A percentile compares a stretch with the other conserved stretches of the same genome.
Evolutionary conservation across 2,888 invertebrate genomes (phyloP).

Genomic region (Poecilobothrus nobilitatus): DNA sequence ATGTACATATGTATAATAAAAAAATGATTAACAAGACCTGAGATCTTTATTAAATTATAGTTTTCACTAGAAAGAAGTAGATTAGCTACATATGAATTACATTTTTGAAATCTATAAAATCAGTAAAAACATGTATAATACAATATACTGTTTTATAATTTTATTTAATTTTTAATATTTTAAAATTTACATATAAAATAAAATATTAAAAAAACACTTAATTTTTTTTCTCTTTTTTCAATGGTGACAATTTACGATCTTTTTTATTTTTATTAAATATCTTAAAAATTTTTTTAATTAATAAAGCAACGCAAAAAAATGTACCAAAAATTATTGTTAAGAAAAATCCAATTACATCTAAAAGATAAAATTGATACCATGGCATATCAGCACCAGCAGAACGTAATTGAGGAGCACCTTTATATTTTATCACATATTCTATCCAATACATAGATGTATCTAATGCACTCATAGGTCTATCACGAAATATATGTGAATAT

Average conservation of each 20-base stretch:
- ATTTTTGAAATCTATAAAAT: no score
- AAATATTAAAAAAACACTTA: neutral
- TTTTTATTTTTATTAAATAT: neutral
- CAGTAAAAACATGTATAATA: no score
- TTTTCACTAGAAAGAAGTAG: no score
- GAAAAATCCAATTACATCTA: slow-evolving; percentile 37
- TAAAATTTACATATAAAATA: neutral
- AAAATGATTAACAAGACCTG: no score
- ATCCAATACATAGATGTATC: slow-evolving; percentile 44
- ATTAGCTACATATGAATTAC: no score
- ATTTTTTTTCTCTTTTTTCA: neutral
- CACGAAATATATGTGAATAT: slow-evolving; percentile 39
- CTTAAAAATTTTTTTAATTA: neutral
- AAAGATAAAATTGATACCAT: slow-evolving; percentile 41
- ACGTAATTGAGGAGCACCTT: slow-evolving; percentile 40
- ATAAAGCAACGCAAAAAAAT: neutral
- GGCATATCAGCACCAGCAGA: slow-evolving; percentile 37
- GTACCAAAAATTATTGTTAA: neutral
- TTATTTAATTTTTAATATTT: no score
- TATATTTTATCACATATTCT: slow-evolving; percentile 43
- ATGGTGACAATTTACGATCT: neutral
- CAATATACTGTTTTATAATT: no score
- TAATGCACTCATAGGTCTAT: slow-evolving; percentile 37
- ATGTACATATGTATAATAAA: no score
- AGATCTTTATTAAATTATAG: no score